Base-by-base conservation (phyloP, 2,888 invertebrate species). In the Cryptus viduatorius region DNA sequence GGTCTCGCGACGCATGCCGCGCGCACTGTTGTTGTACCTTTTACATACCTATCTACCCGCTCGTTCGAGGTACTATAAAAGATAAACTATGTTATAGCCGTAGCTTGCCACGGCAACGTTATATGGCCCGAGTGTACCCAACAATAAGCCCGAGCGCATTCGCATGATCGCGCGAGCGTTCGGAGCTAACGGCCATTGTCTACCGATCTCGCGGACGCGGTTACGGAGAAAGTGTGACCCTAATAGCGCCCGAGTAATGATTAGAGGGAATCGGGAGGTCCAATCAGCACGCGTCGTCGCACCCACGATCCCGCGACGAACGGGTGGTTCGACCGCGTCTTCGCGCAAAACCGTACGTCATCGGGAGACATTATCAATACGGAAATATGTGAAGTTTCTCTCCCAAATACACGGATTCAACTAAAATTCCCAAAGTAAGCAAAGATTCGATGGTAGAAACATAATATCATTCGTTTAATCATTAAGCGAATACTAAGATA, bases 221-320 rank as follows among this genome's bases (percentile, higher is more conserved):
- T 81, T 83, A 59, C 80, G 89, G 92, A 91, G 92, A 92, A 92
- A 92, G 92, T 91, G 91, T 90, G 92, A 91, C 91, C 92, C 89
- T 92, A 92, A 92, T 92, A 91, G 89, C 65, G 69, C 75, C 88
- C 81, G 87, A 68, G 86, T 89, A 91, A 90, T 90, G 91, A 92
- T 91, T 91, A 91, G 90, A 91, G 88, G 37, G 89, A 91, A 88
- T 90, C 87, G 87, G 85, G 87, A 86, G 84, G 86, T 86, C 88
- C 89, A 88, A 90, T 90, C 90, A 86, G 85, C 88, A 85, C 75
- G 85, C 88, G 86, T 87, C 86, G 86, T 90, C 88, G 87, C 87
- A 88, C 84, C 86, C 87, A 88, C 87, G 84, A 83, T 67, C 77
- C 82, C 37, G 65, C 42, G 53, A 84, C 56, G 71, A 72, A 44